Evolutionary conservation across 2,888 invertebrate genomes (phyloP).

Genomic region (Archips xylosteana): DNA sequence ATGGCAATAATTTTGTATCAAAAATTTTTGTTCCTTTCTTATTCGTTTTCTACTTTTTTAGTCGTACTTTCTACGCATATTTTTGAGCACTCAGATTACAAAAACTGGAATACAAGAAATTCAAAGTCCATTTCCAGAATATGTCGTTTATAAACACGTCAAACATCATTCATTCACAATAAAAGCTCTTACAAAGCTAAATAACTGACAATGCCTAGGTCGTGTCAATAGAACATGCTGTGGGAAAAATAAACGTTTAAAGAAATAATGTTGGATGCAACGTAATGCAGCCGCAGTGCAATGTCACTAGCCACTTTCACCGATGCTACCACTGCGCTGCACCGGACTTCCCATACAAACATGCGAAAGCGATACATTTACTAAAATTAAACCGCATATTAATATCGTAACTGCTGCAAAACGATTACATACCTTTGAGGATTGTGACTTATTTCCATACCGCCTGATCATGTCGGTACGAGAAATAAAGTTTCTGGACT

Average conservation of each 20-base stretch:
- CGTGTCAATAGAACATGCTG: not conserved
- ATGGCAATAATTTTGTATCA: too few relatives aligned
- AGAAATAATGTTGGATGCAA: not conserved
- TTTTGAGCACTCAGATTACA: too few relatives aligned
- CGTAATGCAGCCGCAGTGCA: constrained; percentile 2
- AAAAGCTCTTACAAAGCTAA: too few relatives aligned
- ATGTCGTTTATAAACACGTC: too few relatives aligned
- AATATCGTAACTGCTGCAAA: not conserved
- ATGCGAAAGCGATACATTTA: constrained; percentile 31
- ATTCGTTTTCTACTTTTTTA: too few relatives aligned
- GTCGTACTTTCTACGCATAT: too few relatives aligned
- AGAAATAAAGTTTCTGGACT: too few relatives aligned
- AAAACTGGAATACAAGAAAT: too few relatives aligned
- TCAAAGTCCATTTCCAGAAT: too few relatives aligned
- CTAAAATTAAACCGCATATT: not conserved
- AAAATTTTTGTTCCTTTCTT: too few relatives aligned
- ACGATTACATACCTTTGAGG: not conserved
- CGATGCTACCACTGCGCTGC: not conserved
- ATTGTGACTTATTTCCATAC: not conserved
- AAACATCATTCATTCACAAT: too few relatives aligned
- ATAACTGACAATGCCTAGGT: too few relatives aligned
- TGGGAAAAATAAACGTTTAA: not conserved
- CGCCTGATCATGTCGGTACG: not conserved
- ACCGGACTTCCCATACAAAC: constrained; percentile 32
- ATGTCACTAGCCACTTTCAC: constrained; percentile 39